A percentile compares a stretch with the other conserved stretches of the same genome.
These are phyloP conservation scores for Camponotus vicinus DNA, from an alignment of 1,140 invertebrate genomes.

Conservation along the genomic window DNA sequence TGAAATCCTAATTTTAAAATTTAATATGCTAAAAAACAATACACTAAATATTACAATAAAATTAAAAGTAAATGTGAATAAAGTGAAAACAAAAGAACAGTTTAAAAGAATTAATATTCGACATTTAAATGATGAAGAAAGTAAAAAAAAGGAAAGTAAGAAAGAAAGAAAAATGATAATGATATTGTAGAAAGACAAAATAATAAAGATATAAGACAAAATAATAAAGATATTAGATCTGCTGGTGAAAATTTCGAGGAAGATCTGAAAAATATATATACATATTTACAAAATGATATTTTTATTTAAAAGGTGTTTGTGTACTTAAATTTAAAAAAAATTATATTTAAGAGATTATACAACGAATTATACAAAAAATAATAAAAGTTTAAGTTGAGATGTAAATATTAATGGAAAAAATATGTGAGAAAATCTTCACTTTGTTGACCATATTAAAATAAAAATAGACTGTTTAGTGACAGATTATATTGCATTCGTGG, in stretches of 20 bases:
- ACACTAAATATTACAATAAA: not conserved
- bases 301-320: not conserved
- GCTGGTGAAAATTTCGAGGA: not conserved
- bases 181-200: not conserved
- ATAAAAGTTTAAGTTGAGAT: not conserved
- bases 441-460: slow-evolving; percentile 7
- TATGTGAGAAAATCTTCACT: slow-evolving; percentile 1
- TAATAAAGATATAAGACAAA: not conserved
- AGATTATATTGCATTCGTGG: not conserved
- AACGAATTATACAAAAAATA: not conserved
- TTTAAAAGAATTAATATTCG: not conserved
- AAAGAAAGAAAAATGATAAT: not conserved
- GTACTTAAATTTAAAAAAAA: not conserved
- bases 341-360: slow-evolving; percentile 21
- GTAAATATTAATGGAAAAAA: slow-evolving; percentile 1
- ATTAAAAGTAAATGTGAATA: not conserved
- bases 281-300: not conserved
- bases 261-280: not conserved
- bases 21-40: not conserved
- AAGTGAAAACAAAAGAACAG: not conserved
- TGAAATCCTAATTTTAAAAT: not conserved
- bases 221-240: not conserved
- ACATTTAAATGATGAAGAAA: not conserved
- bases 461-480: not conserved
- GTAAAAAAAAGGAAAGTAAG: not conserved